A percentile compares a stretch with the other conserved stretches of the same genome.
These are phyloP conservation scores for Hyposoter didymator DNA, from an alignment of 2,888 invertebrate species.

Conservation along the genomic window DNA sequence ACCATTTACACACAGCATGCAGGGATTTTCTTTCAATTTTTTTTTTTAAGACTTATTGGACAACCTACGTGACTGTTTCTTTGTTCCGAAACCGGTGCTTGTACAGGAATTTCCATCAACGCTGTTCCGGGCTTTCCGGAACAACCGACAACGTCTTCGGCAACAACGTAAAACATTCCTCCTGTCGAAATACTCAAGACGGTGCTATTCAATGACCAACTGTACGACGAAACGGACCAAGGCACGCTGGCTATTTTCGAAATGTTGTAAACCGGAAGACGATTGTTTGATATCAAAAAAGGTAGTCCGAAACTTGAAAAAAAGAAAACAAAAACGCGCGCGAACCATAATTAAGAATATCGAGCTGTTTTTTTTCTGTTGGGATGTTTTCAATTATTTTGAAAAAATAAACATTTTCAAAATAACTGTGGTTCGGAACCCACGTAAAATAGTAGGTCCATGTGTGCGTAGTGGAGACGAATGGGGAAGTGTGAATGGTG, in stretches of 20 bases:
- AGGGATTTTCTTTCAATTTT: neutral
- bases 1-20: neutral
- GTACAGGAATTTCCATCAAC: constrained; percentile 46
- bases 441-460: no score
- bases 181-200: constrained; percentile 63
- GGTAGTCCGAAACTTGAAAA: constrained; percentile 76
- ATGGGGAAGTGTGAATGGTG: no score
- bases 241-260: constrained; percentile 73
- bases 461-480: no score
- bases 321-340: constrained; percentile 7
- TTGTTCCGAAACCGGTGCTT: constrained; percentile 27
- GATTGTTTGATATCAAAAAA: constrained; percentile 76
- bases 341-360: neutral
- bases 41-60: neutral
- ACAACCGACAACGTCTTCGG: constrained; percentile 75
- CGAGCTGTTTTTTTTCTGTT: no score
- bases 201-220: constrained; percentile 69
- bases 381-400: no score
- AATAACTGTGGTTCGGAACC: no score
- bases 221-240: constrained; percentile 67
- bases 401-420: no score
- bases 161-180: constrained; percentile 75
- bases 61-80: constrained; percentile 52
- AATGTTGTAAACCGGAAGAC: constrained; percentile 77
- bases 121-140: constrained; percentile 72